These are phyloP conservation scores for Pteria penguin DNA, from an alignment of 2,888 invertebrate species.

Conservation along the genomic window DNA sequence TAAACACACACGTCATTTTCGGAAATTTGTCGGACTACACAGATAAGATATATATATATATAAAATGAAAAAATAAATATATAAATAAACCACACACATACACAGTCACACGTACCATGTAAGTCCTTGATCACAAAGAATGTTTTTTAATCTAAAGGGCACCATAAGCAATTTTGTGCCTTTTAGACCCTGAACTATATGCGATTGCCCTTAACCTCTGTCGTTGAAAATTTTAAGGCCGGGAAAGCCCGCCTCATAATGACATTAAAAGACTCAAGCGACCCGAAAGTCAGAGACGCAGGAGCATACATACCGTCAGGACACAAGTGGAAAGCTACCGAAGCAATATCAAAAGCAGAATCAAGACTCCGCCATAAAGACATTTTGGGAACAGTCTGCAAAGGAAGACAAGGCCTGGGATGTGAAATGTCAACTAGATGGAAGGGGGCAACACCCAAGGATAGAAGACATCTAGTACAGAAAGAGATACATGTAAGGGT, in stretches of 20 bases:
- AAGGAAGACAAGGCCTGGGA: conserved; percentile 33
- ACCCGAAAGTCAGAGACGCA: conserved; percentile 17
- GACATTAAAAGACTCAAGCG: conserved; percentile 27
- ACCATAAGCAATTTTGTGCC: no score
- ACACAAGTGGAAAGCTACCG: conserved; percentile 24
- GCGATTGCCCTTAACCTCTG: conserved; percentile 22
- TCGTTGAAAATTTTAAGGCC: conserved; percentile 32
- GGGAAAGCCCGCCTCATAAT: conserved; percentile 22
- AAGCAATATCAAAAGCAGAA: conserved; percentile 28
- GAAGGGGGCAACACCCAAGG: neutral
- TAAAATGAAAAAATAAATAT: no score
- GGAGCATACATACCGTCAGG: conserved; percentile 13
- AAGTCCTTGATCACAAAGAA: no score
- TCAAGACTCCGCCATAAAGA: conserved; percentile 28
- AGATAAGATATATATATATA: no score
- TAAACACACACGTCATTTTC: no score
- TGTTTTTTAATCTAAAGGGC: no score
- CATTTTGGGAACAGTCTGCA: conserved; percentile 26
- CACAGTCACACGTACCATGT: no score
- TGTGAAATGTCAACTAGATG: neutral
- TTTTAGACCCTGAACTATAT: no score
- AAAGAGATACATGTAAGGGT: no score
- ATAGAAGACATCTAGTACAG: neutral
- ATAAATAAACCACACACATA: no score
- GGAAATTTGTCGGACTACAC: no score